Base-by-base conservation (phyloP, 2,113 vertebrate genomes). In the Scortum barcoo region DNA sequence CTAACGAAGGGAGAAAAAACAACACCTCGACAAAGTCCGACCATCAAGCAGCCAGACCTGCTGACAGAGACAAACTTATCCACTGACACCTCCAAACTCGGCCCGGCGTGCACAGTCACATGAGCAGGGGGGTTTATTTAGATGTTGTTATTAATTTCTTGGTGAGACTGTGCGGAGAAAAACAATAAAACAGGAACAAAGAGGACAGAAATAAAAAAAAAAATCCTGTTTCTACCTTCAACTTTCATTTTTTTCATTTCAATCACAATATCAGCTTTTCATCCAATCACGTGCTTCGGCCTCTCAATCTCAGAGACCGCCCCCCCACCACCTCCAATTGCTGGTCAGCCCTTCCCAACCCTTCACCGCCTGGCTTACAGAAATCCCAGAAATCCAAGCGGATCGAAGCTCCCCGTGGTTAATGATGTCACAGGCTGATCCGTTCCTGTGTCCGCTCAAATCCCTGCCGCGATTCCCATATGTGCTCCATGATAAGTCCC, bases 1-100 rank as follows among this genome's bases (percentile, higher is more conserved):
- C 93, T 95, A 95, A 95, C 92, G 93, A 95, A 95, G 94, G 93
- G 86, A 92, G 94, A 86, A 90, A 95, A 95, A 94, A 94, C 92
- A 95, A 94, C 92, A 94, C 89, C 93, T 94, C 89, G 62, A 93
- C 94, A 94, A 94, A 95, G 92, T 92, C 93, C 86, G 74, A 91
- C 92, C 93, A 93, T 94, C 93, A 93, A 92, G 82, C 88, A 90
- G 53, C 90, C 60, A 40, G 92, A 92, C n/a, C 89, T 95, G 95
- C 94, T 95, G 95, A 95, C 94, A 28, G 87, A 87, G 90, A 89
- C 84, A 89, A 88, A 92, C 84, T 68, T 38, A 62, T 75, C 70
- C 69, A 82, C 89, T 62, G 86, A 86, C 74, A 54, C 79, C 56
- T 76, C 1, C 57, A 87, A 88, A 89, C 84, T 65, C 58, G 19